These are phyloP conservation scores for Kryptolebias ocellatus DNA, from an alignment of 2,797 vertebrate species.

Conservation along the genomic window DNA sequence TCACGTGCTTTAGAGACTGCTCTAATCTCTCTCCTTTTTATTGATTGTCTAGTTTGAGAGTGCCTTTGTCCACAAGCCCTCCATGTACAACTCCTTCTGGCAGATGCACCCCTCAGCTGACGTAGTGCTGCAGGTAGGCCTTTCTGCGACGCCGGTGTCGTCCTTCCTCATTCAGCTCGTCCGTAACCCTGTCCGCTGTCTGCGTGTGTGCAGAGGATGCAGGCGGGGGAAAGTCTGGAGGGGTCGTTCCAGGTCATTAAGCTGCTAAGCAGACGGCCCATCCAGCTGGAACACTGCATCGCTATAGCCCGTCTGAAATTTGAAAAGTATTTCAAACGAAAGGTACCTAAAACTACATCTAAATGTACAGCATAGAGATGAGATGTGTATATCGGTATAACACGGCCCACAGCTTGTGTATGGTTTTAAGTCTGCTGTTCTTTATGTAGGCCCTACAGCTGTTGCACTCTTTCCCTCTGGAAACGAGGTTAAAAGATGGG, in stretches of 20 bases:
- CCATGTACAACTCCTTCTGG: slow-evolving; percentile 96
- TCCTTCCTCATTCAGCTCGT: neutral
- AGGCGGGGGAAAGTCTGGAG: slow-evolving; percentile 92
- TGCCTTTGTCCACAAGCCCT: slow-evolving; percentile 94
- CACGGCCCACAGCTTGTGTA: neutral
- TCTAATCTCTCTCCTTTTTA: slow-evolving; percentile 4
- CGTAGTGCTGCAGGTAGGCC: slow-evolving; percentile 89
- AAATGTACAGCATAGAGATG: neutral
- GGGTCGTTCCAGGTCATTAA: slow-evolving; percentile 97
- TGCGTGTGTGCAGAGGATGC: slow-evolving; percentile 87
- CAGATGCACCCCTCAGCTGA: slow-evolving; percentile 89
- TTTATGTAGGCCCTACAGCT: slow-evolving; percentile 90
- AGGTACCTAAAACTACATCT: slow-evolving; percentile 79
- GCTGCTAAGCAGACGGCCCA: slow-evolving; percentile 91
- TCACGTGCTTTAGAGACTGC: neutral
- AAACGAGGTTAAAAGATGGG: slow-evolving; percentile 97
- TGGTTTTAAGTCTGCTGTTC: neutral
- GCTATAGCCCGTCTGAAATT: slow-evolving; percentile 92
- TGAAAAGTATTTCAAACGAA: slow-evolving; percentile 98
- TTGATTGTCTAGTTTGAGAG: slow-evolving; percentile 90
- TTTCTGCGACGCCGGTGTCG: slow-evolving; percentile 15
- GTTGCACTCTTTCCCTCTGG: slow-evolving; percentile 95
- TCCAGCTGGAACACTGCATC: slow-evolving; percentile 91
- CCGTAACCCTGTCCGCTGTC: neutral
- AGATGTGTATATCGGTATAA: neutral